Base-by-base conservation (phyloP, 2,113 vertebrate genomes). In the Ceyx cyanopectus region DNA sequence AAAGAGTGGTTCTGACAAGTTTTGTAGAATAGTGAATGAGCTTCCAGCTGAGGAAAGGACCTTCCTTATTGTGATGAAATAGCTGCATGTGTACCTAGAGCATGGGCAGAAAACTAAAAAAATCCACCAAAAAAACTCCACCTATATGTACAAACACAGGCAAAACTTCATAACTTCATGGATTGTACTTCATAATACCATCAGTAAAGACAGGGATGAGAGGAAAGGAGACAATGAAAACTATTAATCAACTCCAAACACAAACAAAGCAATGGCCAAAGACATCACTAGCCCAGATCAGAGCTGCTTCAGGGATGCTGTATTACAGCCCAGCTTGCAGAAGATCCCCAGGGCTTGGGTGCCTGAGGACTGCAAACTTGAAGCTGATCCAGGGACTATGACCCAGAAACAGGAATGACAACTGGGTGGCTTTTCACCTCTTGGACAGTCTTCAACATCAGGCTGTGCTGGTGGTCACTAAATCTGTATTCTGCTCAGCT, bases 1-100 rank as follows among this genome's bases (percentile, higher is more conserved):
- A 96, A 93, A 93, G 70, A 82, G n/a, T 27, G 29, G 34, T 37
- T 94, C 92, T 77, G 61, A 51, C 60, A 82, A 41, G 79, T 89
- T 85, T 83, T 85, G 9, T 20, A 70, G 54, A 89, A 95, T 53
- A 92, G 65, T 89, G 87, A 60, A 72, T 81, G 79, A 77, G 92
- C 79, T 83, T 75, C 60, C 78, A 92, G 81, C 77, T 84, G 70
- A 69, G 81, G 70, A 69, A 87, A 73, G 60, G 60, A 73, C 67
- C 67, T 85, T 89, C 69, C 81, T 20, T 16, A 51, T 70, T 74
- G 66, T 48, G 70, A 74, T 60, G 68, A 84, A 91, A 82, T 32
- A 13, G 56, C 79, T 85, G 63, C 60, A 74, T 0, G 0, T 13
- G n/a, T 34, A 29, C 24, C 60, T 30, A 17, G 7, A 72, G 17